Conservation (phyloP, 2,888 invertebrate species). For the Neocrepidodera transversa region DNA sequence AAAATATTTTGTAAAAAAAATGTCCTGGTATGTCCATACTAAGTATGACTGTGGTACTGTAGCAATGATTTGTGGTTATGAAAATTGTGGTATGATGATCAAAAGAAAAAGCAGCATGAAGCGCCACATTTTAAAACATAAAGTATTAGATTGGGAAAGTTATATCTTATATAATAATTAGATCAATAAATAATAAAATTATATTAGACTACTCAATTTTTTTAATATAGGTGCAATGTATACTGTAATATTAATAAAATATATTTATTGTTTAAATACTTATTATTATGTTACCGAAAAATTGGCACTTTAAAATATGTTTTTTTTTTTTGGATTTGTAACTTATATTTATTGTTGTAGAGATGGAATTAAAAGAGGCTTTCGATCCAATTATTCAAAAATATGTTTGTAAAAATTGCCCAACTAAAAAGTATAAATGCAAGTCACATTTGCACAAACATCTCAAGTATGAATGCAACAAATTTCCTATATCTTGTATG, state of each 20-base stretch:
- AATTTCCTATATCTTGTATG: slow-evolving; percentile 28
- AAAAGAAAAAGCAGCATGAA: slow-evolving; percentile 26
- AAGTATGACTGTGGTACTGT: slow-evolving; percentile 46
- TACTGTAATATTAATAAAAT: too few species aligned
- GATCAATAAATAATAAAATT: neutral
- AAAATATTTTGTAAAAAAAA: slow-evolving; percentile 33
- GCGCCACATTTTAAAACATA: slow-evolving; percentile 16
- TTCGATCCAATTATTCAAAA: neutral
- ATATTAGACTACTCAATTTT: too few species aligned
- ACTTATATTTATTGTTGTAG: too few species aligned
- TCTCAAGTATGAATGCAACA: slow-evolving; percentile 22
- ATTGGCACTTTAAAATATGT: too few species aligned
- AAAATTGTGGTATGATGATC: slow-evolving; percentile 21
- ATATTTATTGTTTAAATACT: too few species aligned
- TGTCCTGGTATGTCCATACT: slow-evolving; percentile 34
- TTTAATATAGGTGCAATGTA: too few species aligned
- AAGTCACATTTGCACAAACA: slow-evolving; percentile 33
- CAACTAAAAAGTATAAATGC: slow-evolving; percentile 32
- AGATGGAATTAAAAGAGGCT: neutral
- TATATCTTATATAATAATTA: neutral
- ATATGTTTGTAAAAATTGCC: slow-evolving; percentile 8
- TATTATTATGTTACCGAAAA: too few species aligned
- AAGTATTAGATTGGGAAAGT: neutral
- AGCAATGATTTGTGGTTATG: neutral
- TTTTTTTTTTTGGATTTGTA: too few species aligned